phyloP scores from a whole-genome alignment of 2,113 vertebrate species.

The Hypocryptadius cinnamomeus region DNA sequence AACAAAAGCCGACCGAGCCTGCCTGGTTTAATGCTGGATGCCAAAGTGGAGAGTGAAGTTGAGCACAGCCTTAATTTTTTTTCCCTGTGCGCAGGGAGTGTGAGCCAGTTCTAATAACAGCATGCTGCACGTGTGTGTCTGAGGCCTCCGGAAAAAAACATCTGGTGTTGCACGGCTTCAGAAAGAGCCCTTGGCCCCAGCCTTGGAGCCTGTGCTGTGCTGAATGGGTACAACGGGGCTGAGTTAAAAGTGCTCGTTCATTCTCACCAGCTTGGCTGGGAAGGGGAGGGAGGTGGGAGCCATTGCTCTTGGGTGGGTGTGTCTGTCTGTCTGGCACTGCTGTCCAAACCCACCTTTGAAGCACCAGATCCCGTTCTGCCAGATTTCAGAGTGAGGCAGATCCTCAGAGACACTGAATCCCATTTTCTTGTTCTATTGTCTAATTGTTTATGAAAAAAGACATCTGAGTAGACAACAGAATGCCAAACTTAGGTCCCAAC shows the following conservation, averaged over 20 bases:
- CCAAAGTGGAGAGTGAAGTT: background rate
- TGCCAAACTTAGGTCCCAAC: background rate
- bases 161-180: background rate
- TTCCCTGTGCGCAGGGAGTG: background rate
- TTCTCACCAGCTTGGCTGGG: background rate
- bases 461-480: background rate
- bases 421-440: background rate
- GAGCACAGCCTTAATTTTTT: background rate
- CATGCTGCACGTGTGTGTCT: slow-evolving; percentile 6
- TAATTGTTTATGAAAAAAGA: background rate
- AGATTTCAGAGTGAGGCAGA: background rate
- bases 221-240: background rate
- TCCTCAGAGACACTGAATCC: background rate
- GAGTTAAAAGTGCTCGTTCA: fast-evolving
- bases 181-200: background rate
- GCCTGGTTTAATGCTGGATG: background rate
- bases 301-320: fast-evolving
- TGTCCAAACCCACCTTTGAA: background rate
- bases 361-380: background rate
- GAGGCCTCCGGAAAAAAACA: slow-evolving; percentile 23
- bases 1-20: background rate
- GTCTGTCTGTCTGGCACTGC: background rate
- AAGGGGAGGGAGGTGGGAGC: background rate
- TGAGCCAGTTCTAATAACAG: slow-evolving; percentile 25
- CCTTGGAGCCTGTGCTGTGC: background rate